Evolutionary conservation across 2,113 vertebrate genomes (phyloP), one percentile per base, ranked within the genome.

Genomic region (Benitochromis conjunctus): DNA sequence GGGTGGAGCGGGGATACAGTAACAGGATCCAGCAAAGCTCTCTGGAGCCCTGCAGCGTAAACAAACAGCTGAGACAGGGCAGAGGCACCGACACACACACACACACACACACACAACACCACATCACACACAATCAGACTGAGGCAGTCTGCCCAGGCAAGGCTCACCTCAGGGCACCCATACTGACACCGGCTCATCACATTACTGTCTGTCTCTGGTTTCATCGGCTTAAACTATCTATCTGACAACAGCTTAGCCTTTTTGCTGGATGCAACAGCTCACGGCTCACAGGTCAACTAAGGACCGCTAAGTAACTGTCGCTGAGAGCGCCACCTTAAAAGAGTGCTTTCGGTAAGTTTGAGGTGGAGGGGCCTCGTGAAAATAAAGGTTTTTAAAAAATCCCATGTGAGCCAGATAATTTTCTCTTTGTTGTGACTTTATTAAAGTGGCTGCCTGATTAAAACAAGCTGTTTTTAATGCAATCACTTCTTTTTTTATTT

Each of bases 11-110:
- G 82, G 78, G 88, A 92, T 94, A 91, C 89, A 92, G 94, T 94
- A 95, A 95, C 92, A 94, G 92, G 91, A 95, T 93, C 93, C 92
- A 82, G 82, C 91, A 89, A 88, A 92, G 87, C 83, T 91, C 93
- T 95, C 92, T 91, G 38, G 79, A 95, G 91, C 94, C 94, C 93
- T 88, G 88, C 87, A 95, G 95, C 91, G 51, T 94, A 94, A 96
- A 96, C 94, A 95, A 95, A 95, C 93, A 93, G 93, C 93, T 89
- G 93, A 95, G 93, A 95, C 85, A 53, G 87, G 91, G 80, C 62
- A 21, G 74, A 92, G 86, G 77, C 89, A 88, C 89, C 6, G 46
- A 84, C 92, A 77, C 91, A 41, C 5, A 86, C 43, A 51, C 58
- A 57, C 91, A 88, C 81, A 85, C 85, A 83, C 79, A 60, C 87